These are phyloP conservation scores for Oscheius sp. DNA, from an alignment of 1,140 invertebrate genomes.

Conservation along the genomic window DNA sequence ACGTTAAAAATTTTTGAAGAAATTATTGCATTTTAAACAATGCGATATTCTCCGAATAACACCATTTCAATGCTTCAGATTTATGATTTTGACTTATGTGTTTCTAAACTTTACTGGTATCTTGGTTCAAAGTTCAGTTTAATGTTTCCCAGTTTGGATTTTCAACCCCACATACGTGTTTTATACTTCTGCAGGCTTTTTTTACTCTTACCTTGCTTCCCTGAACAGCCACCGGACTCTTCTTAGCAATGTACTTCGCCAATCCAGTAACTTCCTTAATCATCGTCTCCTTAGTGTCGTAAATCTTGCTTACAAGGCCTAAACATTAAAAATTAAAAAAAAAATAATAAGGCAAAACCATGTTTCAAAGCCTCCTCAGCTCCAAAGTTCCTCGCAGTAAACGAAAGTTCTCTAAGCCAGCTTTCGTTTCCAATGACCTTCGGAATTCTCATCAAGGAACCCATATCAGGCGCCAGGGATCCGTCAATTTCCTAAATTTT, in stretches of 20 bases:
- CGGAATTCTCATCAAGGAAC: constrained; percentile 83
- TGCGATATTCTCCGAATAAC: too few relatives aligned
- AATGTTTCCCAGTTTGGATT: too few relatives aligned
- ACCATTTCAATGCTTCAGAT: too few relatives aligned
- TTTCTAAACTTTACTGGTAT: too few relatives aligned
- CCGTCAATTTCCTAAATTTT: constrained; percentile 64
- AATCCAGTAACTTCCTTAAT: constrained; percentile 72
- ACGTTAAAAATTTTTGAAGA: too few relatives aligned
- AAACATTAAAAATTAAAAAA: neutral
- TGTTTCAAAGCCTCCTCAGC: constrained; percentile 75
- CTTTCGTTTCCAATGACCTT: constrained; percentile 87
- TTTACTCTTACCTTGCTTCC: constrained; percentile 57
- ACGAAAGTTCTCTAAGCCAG: constrained; percentile 79
- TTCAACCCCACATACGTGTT: too few relatives aligned
- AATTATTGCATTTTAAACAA: too few relatives aligned
- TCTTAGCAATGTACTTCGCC: constrained; percentile 79
- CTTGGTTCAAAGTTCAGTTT: too few relatives aligned
- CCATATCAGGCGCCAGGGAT: constrained; percentile 89
- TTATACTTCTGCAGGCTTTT: too few relatives aligned
- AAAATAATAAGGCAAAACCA: constrained; percentile 71
- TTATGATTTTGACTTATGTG: too few relatives aligned
- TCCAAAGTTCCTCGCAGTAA: constrained; percentile 77
- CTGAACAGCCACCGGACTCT: constrained; percentile 91
- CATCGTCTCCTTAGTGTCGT: constrained; percentile 65
- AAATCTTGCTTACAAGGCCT: constrained; percentile 33